Evolutionary conservation across 1,140 invertebrate species (phyloP).

Genomic region (Lepidurus arcticus): DNA sequence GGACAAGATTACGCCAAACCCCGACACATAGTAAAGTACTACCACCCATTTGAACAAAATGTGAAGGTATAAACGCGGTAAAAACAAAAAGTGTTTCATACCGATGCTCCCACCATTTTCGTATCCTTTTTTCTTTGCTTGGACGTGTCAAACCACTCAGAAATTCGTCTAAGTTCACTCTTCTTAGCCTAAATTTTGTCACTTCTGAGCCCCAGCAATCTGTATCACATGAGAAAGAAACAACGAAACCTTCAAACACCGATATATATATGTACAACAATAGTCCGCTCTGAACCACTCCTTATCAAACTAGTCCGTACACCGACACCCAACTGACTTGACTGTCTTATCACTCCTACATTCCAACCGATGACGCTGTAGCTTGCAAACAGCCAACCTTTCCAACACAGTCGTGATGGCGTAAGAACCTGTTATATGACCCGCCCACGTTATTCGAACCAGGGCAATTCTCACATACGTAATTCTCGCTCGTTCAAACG

Average conservation of each 20-base stretch:
- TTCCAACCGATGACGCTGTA: background rate
- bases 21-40: background rate
- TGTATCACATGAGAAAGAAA: background rate
- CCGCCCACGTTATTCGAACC: constrained; percentile 3
- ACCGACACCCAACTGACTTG: background rate
- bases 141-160: no score
- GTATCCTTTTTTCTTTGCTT: background rate
- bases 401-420: constrained; percentile 12
- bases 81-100: background rate
- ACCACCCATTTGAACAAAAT: background rate
- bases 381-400: background rate
- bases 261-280: background rate
- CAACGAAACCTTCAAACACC: background rate
- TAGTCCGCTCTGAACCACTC: constrained; percentile 5
- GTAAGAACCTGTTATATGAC: background rate
- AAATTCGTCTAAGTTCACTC: background rate
- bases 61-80: background rate
- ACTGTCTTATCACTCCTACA: constrained; percentile 5
- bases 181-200: background rate
- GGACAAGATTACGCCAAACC: background rate
- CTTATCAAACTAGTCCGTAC: constrained; percentile 17
- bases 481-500: no score
- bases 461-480: background rate
- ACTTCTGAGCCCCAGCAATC: background rate
- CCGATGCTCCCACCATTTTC: constrained; percentile 11